phyloP scores from a whole-genome alignment of 2,797 vertebrate genomes.

The Amphiprion clarkii region DNA sequence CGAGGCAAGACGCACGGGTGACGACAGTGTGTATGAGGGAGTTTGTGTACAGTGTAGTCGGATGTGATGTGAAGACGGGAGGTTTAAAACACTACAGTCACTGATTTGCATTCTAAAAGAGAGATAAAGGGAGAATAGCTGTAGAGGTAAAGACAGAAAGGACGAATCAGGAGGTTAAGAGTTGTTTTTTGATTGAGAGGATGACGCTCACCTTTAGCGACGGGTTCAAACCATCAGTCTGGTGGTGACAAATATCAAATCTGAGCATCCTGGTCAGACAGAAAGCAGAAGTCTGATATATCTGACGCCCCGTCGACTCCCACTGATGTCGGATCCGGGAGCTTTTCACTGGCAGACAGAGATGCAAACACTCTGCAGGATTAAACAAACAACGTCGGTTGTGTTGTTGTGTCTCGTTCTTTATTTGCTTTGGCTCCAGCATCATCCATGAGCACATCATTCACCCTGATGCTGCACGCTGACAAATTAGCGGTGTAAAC shows the following conservation, averaged over 20 bases:
- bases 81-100: slow-evolving; percentile 4
- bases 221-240: slow-evolving; percentile 39
- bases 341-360: slow-evolving; percentile 33
- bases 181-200: slow-evolving; percentile 27
- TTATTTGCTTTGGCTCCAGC: slow-evolving; percentile 28
- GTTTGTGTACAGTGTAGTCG: slow-evolving; percentile 24
- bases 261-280: slow-evolving; percentile 13
- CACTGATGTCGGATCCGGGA: slow-evolving; percentile 31
- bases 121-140: not conserved
- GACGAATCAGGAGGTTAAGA: slow-evolving; percentile 31
- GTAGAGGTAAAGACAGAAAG: slow-evolving; percentile 7
- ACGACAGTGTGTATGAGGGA: slow-evolving; percentile 8
- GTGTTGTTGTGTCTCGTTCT: slow-evolving; percentile 31
- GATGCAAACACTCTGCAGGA: slow-evolving; percentile 33
- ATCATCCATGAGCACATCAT: slow-evolving; percentile 28
- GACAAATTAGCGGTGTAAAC: slow-evolving; percentile 35
- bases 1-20: slow-evolving; percentile 12
- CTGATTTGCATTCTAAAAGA: slow-evolving; percentile 16
- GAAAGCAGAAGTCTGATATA: slow-evolving; percentile 20
- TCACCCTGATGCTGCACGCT: slow-evolving; percentile 23
- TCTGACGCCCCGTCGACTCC: slow-evolving; percentile 28
- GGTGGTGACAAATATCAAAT: slow-evolving; percentile 37
- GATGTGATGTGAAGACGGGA: slow-evolving; percentile 37
- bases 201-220: slow-evolving; percentile 20
- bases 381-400: slow-evolving; percentile 50